Evolutionary conservation across 2,888 invertebrate genomes (phyloP).

Genomic region (Entomobrya proxima): DNA sequence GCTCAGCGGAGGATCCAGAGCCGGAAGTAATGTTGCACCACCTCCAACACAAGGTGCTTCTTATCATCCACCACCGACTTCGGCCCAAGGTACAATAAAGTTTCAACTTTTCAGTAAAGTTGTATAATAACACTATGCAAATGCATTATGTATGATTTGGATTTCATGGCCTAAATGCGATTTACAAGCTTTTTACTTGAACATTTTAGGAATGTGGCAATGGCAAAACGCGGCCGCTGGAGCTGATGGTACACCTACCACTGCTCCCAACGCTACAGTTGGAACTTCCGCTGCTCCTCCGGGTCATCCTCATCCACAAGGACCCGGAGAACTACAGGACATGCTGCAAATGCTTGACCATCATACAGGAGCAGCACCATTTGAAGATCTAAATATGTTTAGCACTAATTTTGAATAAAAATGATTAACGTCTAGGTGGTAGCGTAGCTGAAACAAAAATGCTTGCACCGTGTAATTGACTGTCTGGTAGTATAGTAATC

Average conservation of each 20-base stretch:
- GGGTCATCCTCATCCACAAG: slow-evolving; percentile 79
- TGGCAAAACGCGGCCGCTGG: slow-evolving; percentile 82
- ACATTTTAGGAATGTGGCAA: slow-evolving; percentile 85
- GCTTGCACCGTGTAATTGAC: neutral
- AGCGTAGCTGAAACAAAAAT: neutral
- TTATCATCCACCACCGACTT: slow-evolving; percentile 74
- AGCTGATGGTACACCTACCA: slow-evolving; percentile 76
- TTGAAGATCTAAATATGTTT: slow-evolving; percentile 95
- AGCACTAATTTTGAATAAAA: slow-evolving; percentile 86
- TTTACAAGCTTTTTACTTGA: no score
- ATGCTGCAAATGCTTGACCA: slow-evolving; percentile 94
- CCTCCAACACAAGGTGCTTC: slow-evolving; percentile 72
- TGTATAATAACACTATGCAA: neutral
- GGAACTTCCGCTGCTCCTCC: slow-evolving; percentile 80
- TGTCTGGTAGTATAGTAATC: neutral
- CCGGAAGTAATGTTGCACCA: slow-evolving; percentile 65
- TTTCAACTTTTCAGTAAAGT: neutral
- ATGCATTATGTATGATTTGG: neutral
- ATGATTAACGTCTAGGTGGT: neutral
- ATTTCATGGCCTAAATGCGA: no score
- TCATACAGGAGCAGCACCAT: slow-evolving; percentile 86
- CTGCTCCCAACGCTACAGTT: slow-evolving; percentile 77
- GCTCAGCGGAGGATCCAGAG: slow-evolving; percentile 83
- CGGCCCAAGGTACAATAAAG: slow-evolving; percentile 69
- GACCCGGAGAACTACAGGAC: slow-evolving; percentile 85